A percentile compares a stretch with the other conserved stretches of the same genome.
These are phyloP conservation scores for Andrena marginata DNA, from an alignment of 2,888 invertebrate species.

Conservation along the genomic window DNA sequence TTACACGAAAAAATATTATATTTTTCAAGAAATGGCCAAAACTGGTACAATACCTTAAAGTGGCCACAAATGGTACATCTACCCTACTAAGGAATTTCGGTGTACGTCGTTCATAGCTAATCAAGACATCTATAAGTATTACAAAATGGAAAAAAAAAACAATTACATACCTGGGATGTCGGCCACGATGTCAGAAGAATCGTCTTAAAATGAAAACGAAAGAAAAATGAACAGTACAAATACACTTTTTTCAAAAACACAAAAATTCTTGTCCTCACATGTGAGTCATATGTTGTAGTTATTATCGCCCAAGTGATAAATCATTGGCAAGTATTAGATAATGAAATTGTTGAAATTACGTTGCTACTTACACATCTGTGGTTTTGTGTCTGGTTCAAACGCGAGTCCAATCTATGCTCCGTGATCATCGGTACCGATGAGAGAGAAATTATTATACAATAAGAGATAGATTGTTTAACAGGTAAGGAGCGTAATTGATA, in stretches of 20 bases:
- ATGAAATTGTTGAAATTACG: background rate
- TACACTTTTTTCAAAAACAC: background rate
- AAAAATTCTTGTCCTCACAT: background rate
- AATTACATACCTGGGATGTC: too few species aligned
- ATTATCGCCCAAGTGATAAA: slow-evolving; percentile 15
- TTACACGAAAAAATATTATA: too few species aligned
- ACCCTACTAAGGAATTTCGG: too few species aligned
- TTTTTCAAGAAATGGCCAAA: too few species aligned
- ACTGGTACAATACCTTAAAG: too few species aligned
- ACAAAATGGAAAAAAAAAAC: too few species aligned
- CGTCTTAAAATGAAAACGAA: too few species aligned
- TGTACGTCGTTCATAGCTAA: too few species aligned
- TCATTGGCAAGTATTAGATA: background rate
- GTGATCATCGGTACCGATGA: slow-evolving; percentile 32
- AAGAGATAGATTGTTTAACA: slow-evolving; percentile 7
- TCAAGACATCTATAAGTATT: too few species aligned
- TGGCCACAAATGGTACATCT: too few species aligned
- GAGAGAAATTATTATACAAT: slow-evolving; percentile 9
- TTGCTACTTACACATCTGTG: background rate
- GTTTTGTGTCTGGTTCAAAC: background rate
- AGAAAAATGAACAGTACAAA: background rate
- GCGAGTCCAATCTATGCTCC: slow-evolving; percentile 10
- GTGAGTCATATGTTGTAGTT: background rate
- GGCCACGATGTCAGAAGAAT: too few species aligned
- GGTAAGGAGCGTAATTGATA: slow-evolving; percentile 25